Base-by-base conservation (phyloP, 2,797 vertebrate genomes). In the Pipistrellus pipistrellus region DNA sequence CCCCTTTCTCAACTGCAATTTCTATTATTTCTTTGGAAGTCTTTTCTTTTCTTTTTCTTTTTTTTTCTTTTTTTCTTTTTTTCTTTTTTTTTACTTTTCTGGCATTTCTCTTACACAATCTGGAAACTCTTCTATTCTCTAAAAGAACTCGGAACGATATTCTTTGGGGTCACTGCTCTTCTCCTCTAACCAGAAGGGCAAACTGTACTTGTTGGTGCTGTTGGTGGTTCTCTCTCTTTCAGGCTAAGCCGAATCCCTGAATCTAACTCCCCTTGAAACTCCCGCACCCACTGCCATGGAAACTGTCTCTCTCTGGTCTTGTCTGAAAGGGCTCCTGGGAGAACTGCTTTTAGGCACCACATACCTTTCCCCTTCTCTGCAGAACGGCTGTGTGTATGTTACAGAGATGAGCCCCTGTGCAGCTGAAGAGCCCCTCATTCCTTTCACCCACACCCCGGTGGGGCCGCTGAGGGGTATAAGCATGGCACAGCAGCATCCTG, bases 401-500 rank as follows among this genome's bases (percentile, higher is more conserved):
- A 80, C 35, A 82, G 59, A 73, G 62, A 90, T 1, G 57, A 81
- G 69, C 51, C 90, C 62, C 77, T 55, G 1, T 17, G 76, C 69
- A 66, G 25, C 73, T 27, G 41, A 83, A 84, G 83, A 88, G 48
- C 38, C 83, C 59, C 72, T 82, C 87, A 4, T 12, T 41, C 57
- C 94, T 90, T 27, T 73, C 38, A 69, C 91, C 11, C 73, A 59
- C 86, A 21, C 20, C 38, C 82, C 46, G 1, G 27, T 1, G 55
- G 88, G 93, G 81, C 73, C 46, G 14, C 13, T n/a, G 55, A 95
- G 73, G 82, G 2, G 21, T 38, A 1, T 13, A 69, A 88, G 90
- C 55, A 6, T 3, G 53, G 82, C 44, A n/a, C 48, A 94, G 92
- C 91, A 91, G 68, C 96, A 86, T 93, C 95, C 97, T 96, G 94